A percentile compares a stretch with the other conserved stretches of the same genome.
These are phyloP conservation scores for Mystacides longicornis DNA, from an alignment of 2,888 invertebrate species.

Conservation along the genomic window DNA sequence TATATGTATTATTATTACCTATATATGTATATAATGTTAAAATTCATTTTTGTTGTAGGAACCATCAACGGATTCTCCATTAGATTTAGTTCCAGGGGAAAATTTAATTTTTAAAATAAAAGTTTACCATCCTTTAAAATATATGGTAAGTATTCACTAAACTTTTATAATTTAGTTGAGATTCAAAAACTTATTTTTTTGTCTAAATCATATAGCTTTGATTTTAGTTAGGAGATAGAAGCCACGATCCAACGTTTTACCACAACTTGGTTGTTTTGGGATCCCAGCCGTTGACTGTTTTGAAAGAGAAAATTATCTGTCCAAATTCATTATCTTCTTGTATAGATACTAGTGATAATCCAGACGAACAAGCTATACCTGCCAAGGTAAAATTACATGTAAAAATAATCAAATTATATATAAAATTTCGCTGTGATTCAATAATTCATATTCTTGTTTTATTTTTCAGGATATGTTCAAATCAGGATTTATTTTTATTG, in stretches of 20 bases:
- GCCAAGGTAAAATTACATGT: background rate
- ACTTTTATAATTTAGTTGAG: background rate
- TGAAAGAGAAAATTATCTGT: constrained; percentile 71
- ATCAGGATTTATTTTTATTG: constrained; percentile 71
- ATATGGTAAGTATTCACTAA: constrained; percentile 23
- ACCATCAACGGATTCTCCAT: background rate
- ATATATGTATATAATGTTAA: background rate
- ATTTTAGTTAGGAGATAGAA: background rate
- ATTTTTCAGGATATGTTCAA: constrained; percentile 52
- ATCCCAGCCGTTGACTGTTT: constrained; percentile 56
- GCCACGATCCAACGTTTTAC: constrained; percentile 36
- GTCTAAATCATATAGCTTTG: background rate
- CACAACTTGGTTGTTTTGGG: constrained; percentile 60
- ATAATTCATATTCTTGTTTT: background rate
- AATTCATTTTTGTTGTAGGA: constrained; percentile 13
- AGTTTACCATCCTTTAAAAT: constrained; percentile 43
- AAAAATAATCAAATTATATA: background rate
- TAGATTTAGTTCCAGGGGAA: constrained; percentile 31
- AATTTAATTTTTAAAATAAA: constrained; percentile 42
- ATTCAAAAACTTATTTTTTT: no score
- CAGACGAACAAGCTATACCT: constrained; percentile 29
- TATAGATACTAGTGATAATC: constrained; percentile 52
- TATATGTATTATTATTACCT: background rate
- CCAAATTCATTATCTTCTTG: constrained; percentile 57
- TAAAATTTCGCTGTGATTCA: background rate